Conservation (phyloP, 2,888 invertebrate species). For the Plusia festucae region DNA sequence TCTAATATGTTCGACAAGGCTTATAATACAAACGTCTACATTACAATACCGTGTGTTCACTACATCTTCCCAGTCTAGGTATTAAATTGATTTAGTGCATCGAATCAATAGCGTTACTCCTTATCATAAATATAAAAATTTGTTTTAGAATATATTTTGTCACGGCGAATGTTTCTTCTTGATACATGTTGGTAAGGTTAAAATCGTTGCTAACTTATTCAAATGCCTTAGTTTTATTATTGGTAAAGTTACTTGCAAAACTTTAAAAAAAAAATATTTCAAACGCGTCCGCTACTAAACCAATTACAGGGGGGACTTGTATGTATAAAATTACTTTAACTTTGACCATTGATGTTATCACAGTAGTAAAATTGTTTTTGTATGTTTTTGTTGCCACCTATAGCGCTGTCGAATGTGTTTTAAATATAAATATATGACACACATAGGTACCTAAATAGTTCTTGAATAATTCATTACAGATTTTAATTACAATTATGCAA, state of each 20-base stretch:
- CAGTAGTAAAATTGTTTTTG: no score
- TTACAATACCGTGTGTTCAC: background rate
- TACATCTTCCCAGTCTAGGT: conserved; percentile 27
- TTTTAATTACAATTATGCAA: no score
- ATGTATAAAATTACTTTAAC: no score
- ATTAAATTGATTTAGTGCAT: conserved; percentile 39
- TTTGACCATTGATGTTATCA: no score
- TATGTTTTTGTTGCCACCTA: no score
- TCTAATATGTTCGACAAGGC: conserved; percentile 16
- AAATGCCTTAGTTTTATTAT: background rate
- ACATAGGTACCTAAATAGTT: no score
- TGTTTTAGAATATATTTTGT: conserved; percentile 33
- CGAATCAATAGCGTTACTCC: conserved; percentile 32
- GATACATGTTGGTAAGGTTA: background rate
- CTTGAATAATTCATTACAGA: no score
- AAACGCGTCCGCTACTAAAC: no score
- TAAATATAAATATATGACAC: no score
- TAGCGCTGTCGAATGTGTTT: no score
- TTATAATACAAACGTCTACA: conserved; percentile 16
- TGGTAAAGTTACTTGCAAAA: background rate
- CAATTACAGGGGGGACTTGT: no score
- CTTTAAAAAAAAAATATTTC: no score
- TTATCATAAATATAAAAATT: conserved; percentile 36
- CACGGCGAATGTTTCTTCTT: conserved; percentile 7
- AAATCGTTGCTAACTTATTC: background rate